Conservation (phyloP, 2,113 vertebrate species). For the Apteryx mantelli region DNA sequence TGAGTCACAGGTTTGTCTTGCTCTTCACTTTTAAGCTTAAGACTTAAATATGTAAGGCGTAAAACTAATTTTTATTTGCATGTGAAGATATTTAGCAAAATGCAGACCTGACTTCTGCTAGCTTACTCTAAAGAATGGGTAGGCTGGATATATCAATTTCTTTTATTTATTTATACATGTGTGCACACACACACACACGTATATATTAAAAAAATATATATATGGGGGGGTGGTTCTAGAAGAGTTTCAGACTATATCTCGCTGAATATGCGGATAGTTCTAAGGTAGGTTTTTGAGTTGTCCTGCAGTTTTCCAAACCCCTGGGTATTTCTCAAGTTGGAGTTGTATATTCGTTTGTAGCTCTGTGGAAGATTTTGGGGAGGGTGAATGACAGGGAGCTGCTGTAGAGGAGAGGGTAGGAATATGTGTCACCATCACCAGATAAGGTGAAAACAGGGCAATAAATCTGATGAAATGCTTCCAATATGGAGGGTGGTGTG, state of each 20-base stretch:
- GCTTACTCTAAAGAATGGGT: neutral
- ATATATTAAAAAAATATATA: too few species aligned
- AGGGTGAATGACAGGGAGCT: neutral
- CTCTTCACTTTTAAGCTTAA: neutral
- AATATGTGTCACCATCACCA: neutral
- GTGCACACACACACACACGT: too few species aligned
- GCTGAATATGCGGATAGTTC: neutral
- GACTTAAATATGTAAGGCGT: neutral
- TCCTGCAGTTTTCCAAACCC: neutral
- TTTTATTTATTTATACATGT: neutral
- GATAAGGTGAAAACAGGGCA: neutral
- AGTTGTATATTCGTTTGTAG: neutral
- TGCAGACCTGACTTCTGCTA: neutral
- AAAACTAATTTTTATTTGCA: neutral
- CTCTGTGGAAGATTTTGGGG: neutral
- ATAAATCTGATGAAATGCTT: neutral
- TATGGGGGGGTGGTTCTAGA: neutral
- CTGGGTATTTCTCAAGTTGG: neutral
- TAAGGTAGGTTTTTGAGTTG: neutral
- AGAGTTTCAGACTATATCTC: neutral
- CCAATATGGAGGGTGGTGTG: rapidly evolving
- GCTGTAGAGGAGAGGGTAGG: neutral
- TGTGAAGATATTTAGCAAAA: neutral
- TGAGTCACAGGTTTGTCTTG: conserved; percentile 46
- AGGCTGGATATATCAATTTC: neutral